Conservation (phyloP, 2,113 vertebrate genomes). For the Bolborhynchus lineola region DNA sequence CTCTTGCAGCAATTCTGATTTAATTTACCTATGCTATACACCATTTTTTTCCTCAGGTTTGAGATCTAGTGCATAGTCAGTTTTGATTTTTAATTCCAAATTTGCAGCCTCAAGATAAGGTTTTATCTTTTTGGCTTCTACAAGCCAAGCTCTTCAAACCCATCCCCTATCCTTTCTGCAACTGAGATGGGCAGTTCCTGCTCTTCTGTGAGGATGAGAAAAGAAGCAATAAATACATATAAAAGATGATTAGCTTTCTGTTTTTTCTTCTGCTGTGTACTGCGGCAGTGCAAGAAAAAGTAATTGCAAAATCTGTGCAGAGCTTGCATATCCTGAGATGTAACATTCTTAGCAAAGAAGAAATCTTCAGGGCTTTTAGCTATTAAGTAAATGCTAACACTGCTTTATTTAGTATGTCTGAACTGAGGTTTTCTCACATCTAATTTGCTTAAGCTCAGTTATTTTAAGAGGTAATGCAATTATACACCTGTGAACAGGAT, state of each 20-base stretch:
- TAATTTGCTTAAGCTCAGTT: not conserved
- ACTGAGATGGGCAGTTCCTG: not conserved
- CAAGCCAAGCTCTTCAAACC: not conserved
- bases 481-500: not conserved
- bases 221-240: not conserved
- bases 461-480: conserved; percentile 25
- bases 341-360: not conserved
- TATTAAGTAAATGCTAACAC: not conserved
- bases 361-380: not conserved
- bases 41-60: not conserved
- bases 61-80: not conserved
- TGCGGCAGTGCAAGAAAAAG: not conserved
- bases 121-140: not conserved
- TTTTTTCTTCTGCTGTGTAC: not conserved
- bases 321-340: not conserved
- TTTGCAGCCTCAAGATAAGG: not conserved
- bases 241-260: not conserved
- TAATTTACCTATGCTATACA: not conserved
- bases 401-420: not conserved
- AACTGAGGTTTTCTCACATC: not conserved
- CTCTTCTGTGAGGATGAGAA: not conserved
- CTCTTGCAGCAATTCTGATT: not conserved
- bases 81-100: not conserved
- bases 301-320: not conserved
- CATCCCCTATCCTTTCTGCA: rapidly evolving